phyloP scores from a whole-genome alignment of 2,888 invertebrate genomes.

The Masnerella sp. region DNA sequence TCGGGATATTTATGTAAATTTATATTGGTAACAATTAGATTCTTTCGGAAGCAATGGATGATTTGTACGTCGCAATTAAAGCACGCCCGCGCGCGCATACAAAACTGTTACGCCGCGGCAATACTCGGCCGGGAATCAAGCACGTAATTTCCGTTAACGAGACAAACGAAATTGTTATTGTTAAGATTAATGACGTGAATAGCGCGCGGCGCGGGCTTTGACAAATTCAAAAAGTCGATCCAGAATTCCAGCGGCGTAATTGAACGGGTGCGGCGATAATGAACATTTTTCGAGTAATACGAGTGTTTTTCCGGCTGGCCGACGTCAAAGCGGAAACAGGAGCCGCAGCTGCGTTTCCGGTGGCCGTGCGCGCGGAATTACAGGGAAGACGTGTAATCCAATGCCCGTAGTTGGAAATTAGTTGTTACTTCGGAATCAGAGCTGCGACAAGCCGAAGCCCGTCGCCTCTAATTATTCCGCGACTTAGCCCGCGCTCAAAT shows the following conservation, averaged over 20 bases:
- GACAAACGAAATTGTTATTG: constrained; percentile 60
- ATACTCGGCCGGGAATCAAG: constrained; percentile 38
- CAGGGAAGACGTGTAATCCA: constrained; percentile 51
- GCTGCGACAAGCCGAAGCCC: constrained; percentile 66
- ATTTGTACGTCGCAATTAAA: constrained; percentile 58
- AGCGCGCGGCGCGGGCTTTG: constrained; percentile 16
- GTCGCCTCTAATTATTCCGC: constrained; percentile 69
- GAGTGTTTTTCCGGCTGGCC: neutral
- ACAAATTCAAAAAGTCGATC: constrained; percentile 39
- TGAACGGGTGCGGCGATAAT: constrained; percentile 20
- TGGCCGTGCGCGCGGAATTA: constrained; percentile 48
- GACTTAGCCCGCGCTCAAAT: constrained; percentile 28
- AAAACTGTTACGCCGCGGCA: constrained; percentile 33
- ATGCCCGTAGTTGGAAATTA: constrained; percentile 66
- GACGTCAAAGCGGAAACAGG: constrained; percentile 11
- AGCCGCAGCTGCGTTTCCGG: constrained; percentile 17
- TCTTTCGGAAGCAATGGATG: constrained; percentile 42
- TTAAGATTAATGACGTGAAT: constrained; percentile 53
- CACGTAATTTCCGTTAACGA: constrained; percentile 57
- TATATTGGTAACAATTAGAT: constrained; percentile 47
- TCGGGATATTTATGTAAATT: constrained; percentile 50
- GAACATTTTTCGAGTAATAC: constrained; percentile 29
- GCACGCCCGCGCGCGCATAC: constrained; percentile 40
- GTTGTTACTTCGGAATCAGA: constrained; percentile 69
- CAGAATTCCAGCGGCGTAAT: constrained; percentile 29